phyloP scores from a whole-genome alignment of 2,797 vertebrate species.

The Ctenosaura bakeri region DNA sequence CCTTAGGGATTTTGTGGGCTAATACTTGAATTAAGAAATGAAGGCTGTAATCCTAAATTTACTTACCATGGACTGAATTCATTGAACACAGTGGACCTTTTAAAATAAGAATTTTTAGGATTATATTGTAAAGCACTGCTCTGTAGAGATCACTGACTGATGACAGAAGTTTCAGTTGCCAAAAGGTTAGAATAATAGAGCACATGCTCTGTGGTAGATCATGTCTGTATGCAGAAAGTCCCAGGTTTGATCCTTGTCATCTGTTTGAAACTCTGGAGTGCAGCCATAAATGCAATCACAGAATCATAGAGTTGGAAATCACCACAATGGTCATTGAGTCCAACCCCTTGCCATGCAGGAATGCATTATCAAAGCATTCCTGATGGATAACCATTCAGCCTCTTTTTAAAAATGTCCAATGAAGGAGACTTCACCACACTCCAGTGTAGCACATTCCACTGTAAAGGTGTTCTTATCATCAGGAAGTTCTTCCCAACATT shows the following conservation, averaged over 20 bases:
- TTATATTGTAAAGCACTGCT: neutral
- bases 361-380: no score
- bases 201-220: neutral
- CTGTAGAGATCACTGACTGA: neutral
- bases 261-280: neutral
- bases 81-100: neutral
- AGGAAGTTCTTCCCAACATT: no score
- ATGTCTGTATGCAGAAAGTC: neutral
- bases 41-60: neutral
- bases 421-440: no score
- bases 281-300: neutral
- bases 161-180: neutral
- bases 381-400: no score
- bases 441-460: no score
- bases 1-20: neutral
- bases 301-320: no score
- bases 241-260: neutral
- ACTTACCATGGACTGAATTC: neutral
- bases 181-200: neutral
- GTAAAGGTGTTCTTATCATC: no score
- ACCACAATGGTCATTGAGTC: no score
- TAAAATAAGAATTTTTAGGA: neutral
- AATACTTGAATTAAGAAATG: neutral
- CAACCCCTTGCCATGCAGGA: no score
- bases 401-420: no score